phyloP scores from a whole-genome alignment of 2,113 vertebrate genomes.

The Hippocampus mohnikei region DNA sequence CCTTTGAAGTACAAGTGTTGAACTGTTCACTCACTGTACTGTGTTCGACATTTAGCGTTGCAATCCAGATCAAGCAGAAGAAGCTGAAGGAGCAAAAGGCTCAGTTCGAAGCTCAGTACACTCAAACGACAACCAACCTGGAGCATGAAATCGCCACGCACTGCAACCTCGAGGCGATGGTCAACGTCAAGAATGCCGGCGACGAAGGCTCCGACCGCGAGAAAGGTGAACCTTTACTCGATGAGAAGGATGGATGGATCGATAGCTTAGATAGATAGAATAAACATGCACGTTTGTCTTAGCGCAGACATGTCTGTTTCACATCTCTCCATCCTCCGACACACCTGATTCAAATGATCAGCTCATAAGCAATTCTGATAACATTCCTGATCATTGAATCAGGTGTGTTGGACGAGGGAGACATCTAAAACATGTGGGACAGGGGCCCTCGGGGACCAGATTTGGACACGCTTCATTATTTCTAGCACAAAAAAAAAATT shows the following conservation, averaged over 20 bases:
- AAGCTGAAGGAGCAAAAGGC: slow-evolving; percentile 7
- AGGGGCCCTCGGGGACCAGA: no score
- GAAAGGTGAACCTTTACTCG: slow-evolving; percentile 4
- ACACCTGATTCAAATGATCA: no score
- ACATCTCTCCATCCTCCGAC: no score
- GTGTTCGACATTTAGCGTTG: slow-evolving; percentile 20
- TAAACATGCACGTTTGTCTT: no score
- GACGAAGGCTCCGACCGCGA: not conserved
- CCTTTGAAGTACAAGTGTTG: not conserved
- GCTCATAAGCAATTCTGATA: no score
- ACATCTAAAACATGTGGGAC: no score
- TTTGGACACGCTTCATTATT: no score
- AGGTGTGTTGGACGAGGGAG: no score
- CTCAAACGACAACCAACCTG: not conserved
- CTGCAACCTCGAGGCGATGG: slow-evolving; percentile 8
- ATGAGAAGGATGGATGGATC: not conserved
- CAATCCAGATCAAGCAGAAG: slow-evolving; percentile 8
- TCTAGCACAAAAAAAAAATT: no score
- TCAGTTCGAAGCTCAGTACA: slow-evolving; percentile 10
- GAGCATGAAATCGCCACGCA: slow-evolving; percentile 3
- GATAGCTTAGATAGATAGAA: no score
- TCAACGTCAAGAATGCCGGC: not conserved
- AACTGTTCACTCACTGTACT: not conserved
- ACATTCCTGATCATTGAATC: no score
- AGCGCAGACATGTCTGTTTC: no score